These are phyloP conservation scores for Lagenorhynchus albirostris DNA, from an alignment of 2,113 vertebrate genomes.

Conservation along the genomic window DNA sequence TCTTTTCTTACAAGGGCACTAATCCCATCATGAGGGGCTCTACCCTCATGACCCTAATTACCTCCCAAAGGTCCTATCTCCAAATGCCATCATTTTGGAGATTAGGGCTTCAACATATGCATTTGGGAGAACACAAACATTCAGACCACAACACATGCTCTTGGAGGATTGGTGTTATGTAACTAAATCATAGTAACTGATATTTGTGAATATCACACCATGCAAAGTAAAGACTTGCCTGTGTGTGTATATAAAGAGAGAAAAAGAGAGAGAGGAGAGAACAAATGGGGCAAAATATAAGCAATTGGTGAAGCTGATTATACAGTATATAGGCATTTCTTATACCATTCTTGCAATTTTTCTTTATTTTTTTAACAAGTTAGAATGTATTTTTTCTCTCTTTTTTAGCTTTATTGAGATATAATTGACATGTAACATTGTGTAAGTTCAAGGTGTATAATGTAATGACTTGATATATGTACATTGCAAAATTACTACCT, in stretches of 20 bases:
- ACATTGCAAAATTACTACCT: background rate
- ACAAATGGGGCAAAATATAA: background rate
- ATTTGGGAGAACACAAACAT: background rate
- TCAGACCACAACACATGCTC: background rate
- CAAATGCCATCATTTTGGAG: background rate
- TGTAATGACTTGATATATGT: background rate
- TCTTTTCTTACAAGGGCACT: background rate
- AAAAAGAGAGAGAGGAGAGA: background rate
- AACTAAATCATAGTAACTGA: background rate
- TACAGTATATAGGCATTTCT: background rate
- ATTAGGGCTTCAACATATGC: background rate
- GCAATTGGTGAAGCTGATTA: background rate
- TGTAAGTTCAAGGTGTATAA: background rate
- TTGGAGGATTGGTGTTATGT: background rate
- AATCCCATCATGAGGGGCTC: background rate
- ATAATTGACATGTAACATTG: background rate
- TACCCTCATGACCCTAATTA: background rate
- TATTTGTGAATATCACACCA: background rate
- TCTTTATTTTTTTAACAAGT: background rate
- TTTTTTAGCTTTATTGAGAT: background rate
- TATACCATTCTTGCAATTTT: background rate
- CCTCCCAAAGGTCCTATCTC: background rate
- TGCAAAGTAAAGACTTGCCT: background rate
- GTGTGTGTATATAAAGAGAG: too few species aligned
- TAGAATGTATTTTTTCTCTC: background rate